phyloP scores from a whole-genome alignment of 2,113 vertebrate species.

The Propithecus coquereli region DNA sequence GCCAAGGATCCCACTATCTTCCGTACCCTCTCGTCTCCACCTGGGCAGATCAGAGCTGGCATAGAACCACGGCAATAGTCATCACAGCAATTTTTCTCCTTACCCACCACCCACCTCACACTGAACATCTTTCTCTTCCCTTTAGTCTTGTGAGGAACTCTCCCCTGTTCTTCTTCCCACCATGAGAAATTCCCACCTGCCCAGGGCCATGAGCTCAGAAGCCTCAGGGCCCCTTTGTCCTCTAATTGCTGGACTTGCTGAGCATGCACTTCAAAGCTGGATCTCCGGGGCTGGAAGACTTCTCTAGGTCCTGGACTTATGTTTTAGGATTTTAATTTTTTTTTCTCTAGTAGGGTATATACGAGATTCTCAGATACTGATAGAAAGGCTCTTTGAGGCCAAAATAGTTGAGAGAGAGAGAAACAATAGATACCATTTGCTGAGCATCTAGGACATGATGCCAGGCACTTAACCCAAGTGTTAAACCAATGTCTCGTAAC shows the following conservation, averaged over 20 bases:
- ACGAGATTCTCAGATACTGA: background rate
- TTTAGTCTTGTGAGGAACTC: background rate
- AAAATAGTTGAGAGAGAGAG: background rate
- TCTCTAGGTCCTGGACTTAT: background rate
- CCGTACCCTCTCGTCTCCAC: background rate
- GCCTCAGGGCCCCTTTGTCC: background rate
- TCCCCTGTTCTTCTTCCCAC: background rate
- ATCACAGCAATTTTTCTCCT: background rate
- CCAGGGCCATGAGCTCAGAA: background rate
- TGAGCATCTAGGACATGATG: background rate
- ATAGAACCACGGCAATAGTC: background rate
- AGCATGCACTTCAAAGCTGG: background rate
- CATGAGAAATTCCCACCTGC: background rate
- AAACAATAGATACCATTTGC: background rate
- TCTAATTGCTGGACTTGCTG: background rate
- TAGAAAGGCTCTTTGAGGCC: background rate
- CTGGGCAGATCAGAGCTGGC: background rate
- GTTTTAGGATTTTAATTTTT: background rate
- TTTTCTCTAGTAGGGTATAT: background rate
- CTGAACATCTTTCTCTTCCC: background rate
- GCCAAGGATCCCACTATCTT: background rate
- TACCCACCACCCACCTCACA: too few species aligned
- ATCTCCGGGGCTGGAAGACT: background rate
- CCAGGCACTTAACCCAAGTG: background rate
- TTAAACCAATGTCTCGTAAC: background rate